A percentile compares a stretch with the other conserved stretches of the same genome.
phyloP scores from a whole-genome alignment of 2,888 invertebrate genomes.

The Pollenia labialis region DNA sequence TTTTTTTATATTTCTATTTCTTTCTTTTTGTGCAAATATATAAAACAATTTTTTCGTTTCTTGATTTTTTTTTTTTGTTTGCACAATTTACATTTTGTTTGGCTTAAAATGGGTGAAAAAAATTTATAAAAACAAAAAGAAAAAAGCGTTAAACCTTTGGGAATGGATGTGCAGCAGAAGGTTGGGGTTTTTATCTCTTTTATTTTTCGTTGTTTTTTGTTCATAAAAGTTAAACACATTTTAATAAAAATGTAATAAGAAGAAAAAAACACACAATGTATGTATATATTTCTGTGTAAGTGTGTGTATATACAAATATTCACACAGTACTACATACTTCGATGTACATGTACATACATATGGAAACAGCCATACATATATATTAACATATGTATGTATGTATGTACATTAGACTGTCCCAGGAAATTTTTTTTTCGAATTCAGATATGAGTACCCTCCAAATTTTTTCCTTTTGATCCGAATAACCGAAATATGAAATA shows the following conservation, averaged over 20 bases:
- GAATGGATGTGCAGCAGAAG: slow-evolving; percentile 68
- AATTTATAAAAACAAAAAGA: not conserved
- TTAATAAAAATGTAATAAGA: slow-evolving; percentile 54
- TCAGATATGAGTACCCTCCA: too few species aligned
- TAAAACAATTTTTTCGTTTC: slow-evolving; percentile 37
- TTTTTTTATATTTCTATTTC: slow-evolving; percentile 4
- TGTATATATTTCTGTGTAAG: slow-evolving; percentile 18
- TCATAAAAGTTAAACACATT: slow-evolving; percentile 67
- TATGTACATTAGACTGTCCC: too few species aligned
- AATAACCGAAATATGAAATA: too few species aligned
- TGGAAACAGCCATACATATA: not conserved
- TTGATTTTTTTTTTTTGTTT: slow-evolving; percentile 18
- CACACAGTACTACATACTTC: not conserved
- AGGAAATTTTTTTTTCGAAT: too few species aligned
- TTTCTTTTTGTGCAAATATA: slow-evolving; percentile 37
- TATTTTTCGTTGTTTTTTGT: slow-evolving; percentile 25
- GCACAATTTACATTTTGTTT: slow-evolving; percentile 34
- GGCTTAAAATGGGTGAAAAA: slow-evolving; percentile 31
- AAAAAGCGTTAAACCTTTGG: slow-evolving; percentile 56
- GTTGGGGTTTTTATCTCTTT: slow-evolving; percentile 44
- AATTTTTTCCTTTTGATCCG: too few species aligned
- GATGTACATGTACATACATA: not conserved
- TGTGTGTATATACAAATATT: slow-evolving; percentile 24
- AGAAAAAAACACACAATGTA: not conserved
- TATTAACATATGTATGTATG: not conserved